These are phyloP conservation scores for Eretmochelys imbricata DNA, from an alignment of 2,113 vertebrate species.

Conservation along the genomic window DNA sequence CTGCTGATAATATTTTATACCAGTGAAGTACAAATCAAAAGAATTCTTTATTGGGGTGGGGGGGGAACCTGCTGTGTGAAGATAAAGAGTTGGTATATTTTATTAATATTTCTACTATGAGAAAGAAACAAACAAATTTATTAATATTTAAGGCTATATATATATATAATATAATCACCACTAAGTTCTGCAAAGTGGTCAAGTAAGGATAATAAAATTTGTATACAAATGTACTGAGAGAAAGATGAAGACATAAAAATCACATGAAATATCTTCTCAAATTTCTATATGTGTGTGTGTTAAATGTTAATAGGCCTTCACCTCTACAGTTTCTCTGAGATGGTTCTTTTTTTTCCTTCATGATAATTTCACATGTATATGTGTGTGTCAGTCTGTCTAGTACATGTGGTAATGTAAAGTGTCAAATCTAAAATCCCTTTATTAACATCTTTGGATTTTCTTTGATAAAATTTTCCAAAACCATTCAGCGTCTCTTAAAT, in stretches of 20 bases:
- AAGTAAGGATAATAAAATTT: background rate
- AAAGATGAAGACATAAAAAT: background rate
- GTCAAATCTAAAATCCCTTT: background rate
- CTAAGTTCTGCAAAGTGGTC: background rate
- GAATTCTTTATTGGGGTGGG: background rate
- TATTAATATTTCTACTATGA: conserved; percentile 3
- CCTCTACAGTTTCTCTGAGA: background rate
- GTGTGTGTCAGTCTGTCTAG: background rate
- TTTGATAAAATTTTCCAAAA: background rate
- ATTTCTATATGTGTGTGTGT: background rate
- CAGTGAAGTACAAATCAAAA: background rate
- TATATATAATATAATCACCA: background rate
- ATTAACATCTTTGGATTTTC: background rate
- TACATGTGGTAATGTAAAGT: background rate
- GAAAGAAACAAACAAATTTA: background rate
- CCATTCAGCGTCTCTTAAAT: background rate
- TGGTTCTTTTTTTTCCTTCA: background rate
- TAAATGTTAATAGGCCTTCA: background rate
- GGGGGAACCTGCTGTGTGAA: background rate
- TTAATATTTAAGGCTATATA: background rate
- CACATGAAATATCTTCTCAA: background rate
- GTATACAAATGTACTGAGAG: background rate
- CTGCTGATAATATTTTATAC: background rate
- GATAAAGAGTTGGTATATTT: background rate
- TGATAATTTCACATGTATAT: background rate